Percentiles rank a stretch among this genome's conserved stretches.
Evolutionary conservation across 2,888 invertebrate genomes (phyloP).

Genomic region (Lasius fuliginosus): DNA sequence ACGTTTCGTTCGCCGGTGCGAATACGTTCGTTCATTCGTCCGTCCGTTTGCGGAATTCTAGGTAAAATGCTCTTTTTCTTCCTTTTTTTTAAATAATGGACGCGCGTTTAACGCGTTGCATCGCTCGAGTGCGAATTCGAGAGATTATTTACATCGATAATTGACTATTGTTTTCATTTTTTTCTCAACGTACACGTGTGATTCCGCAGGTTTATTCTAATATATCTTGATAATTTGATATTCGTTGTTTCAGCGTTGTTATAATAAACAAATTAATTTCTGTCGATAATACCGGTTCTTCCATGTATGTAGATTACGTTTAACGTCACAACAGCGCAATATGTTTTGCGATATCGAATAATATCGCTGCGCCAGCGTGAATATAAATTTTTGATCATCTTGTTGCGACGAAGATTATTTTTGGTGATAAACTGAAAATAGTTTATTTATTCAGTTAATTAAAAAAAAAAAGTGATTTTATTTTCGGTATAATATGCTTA

Average conservation of each 20-base stretch:
- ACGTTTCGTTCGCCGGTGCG: slow-evolving; percentile 22
- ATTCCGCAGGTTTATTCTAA: slow-evolving; percentile 9
- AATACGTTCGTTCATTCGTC: background rate
- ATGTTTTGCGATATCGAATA: background rate
- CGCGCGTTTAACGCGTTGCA: slow-evolving; percentile 2
- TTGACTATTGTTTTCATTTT: slow-evolving; percentile 26
- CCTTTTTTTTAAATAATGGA: background rate
- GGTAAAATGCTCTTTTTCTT: background rate
- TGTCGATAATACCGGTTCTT: background rate
- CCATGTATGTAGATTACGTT: background rate
- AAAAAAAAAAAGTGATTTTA: background rate
- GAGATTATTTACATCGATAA: slow-evolving; percentile 18
- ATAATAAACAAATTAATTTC: slow-evolving; percentile 42
- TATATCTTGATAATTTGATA: slow-evolving; percentile 20
- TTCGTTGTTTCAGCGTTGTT: background rate
- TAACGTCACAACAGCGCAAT: background rate
- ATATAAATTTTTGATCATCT: slow-evolving; percentile 20
- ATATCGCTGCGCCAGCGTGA: background rate
- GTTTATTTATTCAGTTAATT: slow-evolving; percentile 10
- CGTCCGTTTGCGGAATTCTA: slow-evolving; percentile 3
- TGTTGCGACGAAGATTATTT: background rate
- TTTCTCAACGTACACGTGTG: background rate
- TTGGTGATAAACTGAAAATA: slow-evolving; percentile 14
- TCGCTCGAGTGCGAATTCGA: background rate
- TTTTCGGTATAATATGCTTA: slow-evolving; percentile 18